phyloP scores from a whole-genome alignment of 2,113 vertebrate genomes.

The Salminus brasiliensis region DNA sequence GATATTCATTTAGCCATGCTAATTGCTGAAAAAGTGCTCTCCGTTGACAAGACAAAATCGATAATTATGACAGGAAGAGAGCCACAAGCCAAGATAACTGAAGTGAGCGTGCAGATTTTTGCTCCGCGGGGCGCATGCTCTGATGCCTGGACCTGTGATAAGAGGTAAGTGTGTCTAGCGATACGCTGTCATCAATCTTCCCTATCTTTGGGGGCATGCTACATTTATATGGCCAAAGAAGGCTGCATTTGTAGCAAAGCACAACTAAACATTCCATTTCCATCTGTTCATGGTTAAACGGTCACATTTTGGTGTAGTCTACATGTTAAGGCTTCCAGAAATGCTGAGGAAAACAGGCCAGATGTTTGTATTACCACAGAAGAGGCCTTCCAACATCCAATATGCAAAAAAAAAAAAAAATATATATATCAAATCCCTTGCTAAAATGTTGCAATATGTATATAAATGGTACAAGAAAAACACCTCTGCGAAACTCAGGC shows the following conservation, averaged over 20 bases:
- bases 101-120: conserved; percentile 16
- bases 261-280: conserved; percentile 6
- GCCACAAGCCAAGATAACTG: conserved; percentile 29
- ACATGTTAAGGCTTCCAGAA: not conserved
- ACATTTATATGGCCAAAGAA: not conserved
- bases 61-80: conserved; percentile 60
- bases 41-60: conserved; percentile 63
- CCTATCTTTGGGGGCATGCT: conserved; percentile 28
- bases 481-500: no score
- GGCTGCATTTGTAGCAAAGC: not conserved
- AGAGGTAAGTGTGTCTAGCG: conserved; percentile 3
- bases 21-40: conserved; percentile 50
- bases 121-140: not conserved
- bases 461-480: no score
- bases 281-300: conserved; percentile 26
- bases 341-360: not conserved
- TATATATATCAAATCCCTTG: no score
- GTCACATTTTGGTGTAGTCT: not conserved
- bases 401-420: no score
- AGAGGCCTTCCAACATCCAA: not conserved
- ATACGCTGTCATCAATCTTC: conserved; percentile 42
- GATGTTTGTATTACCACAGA: not conserved
- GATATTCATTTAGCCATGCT: conserved; percentile 48
- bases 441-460: no score
- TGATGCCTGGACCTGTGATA: conserved; percentile 32